A percentile compares a stretch with the other conserved stretches of the same genome.
Evolutionary conservation across 2,888 invertebrate species (phyloP).

Genomic region (Leucophenga maculata): DNA sequence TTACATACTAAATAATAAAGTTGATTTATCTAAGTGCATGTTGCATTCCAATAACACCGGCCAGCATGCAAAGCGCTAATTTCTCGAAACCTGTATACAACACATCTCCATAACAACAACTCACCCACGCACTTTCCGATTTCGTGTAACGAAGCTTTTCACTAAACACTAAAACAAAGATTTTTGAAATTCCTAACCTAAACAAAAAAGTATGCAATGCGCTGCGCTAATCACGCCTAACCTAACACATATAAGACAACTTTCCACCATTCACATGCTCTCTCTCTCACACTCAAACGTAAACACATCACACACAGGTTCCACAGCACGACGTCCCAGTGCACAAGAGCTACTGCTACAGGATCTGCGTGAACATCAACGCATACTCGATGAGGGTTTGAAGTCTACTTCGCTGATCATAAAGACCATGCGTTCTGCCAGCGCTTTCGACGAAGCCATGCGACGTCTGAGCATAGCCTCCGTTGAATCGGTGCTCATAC

Average conservation of each 20-base stretch:
- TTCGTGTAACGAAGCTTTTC: neutral
- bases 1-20: neutral
- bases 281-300: too few relatives aligned
- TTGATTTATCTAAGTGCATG: slow-evolving; percentile 7
- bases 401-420: slow-evolving; percentile 72
- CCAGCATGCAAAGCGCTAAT: neutral
- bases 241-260: slow-evolving; percentile 37
- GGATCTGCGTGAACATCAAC: slow-evolving; percentile 65
- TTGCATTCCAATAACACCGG: neutral
- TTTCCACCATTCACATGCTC: slow-evolving; percentile 54
- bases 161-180: neutral
- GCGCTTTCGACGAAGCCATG: slow-evolving; percentile 72
- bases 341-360: slow-evolving; percentile 62
- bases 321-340: slow-evolving; percentile 51
- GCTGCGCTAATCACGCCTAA: neutral
- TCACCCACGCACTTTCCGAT: neutral
- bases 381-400: slow-evolving; percentile 66
- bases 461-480: slow-evolving; percentile 68
- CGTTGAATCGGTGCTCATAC: slow-evolving; percentile 59
- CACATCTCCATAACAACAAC: neutral
- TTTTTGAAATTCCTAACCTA: neutral
- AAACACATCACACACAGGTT: slow-evolving; percentile 39
- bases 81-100: too few relatives aligned
- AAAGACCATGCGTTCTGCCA: slow-evolving; percentile 70
- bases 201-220: neutral